A percentile compares a stretch with the other conserved stretches of the same genome.
Evolutionary conservation across 2,888 invertebrate genomes (phyloP).

Genomic region (Euplagia quadripunctaria): DNA sequence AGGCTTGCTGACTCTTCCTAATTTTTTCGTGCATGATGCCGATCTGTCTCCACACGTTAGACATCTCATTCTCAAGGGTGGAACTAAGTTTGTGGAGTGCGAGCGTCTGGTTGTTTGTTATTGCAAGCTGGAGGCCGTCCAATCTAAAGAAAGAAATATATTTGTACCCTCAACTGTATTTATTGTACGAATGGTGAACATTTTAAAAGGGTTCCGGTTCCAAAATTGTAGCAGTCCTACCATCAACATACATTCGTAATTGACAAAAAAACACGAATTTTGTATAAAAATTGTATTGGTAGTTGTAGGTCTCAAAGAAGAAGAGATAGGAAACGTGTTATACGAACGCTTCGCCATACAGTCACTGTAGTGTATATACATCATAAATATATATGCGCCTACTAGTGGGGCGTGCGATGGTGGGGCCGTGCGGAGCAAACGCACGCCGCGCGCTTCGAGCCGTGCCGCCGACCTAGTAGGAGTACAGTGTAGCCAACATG

Average conservation of each 20-base stretch:
- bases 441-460: too few relatives aligned
- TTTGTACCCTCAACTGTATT: too few relatives aligned
- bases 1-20: constrained; percentile 90
- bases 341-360: background rate
- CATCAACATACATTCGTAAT: background rate
- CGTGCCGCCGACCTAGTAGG: too few relatives aligned
- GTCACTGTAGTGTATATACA: too few relatives aligned
- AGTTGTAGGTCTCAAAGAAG: background rate
- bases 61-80: constrained; percentile 93
- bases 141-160: constrained; percentile 81
- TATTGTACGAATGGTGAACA: background rate
- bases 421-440: too few relatives aligned
- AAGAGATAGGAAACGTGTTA: background rate
- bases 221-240: background rate
- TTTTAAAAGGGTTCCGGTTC: background rate
- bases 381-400: too few relatives aligned
- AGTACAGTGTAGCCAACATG: too few relatives aligned
- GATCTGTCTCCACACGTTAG: constrained; percentile 96
- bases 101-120: constrained; percentile 91
- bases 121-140: constrained; percentile 89
- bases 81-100: constrained; percentile 91
- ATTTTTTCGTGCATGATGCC: constrained; percentile 96
- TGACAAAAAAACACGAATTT: background rate
- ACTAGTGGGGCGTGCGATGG: too few relatives aligned
- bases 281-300: background rate